A percentile compares a stretch with the other conserved stretches of the same genome.
Conservation (phyloP, 2,888 invertebrate species). For the Tenthredo mesomela region DNA sequence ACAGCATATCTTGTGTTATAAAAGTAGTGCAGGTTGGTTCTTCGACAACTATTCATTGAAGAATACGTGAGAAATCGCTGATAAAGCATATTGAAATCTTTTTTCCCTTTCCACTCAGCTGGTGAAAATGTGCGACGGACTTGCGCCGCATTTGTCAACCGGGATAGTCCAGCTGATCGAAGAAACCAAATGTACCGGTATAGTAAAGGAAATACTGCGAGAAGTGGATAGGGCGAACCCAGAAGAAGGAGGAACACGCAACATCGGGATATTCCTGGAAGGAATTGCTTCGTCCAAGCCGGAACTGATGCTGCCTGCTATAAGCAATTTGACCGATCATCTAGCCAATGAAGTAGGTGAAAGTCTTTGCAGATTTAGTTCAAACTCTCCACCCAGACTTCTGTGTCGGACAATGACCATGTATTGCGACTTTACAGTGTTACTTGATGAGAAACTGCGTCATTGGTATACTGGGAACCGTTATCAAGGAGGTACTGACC, state of each 20-base stretch:
- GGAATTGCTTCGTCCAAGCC: constrained; percentile 65
- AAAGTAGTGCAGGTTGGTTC: constrained; percentile 81
- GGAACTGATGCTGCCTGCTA: constrained; percentile 68
- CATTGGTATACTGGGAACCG: constrained; percentile 90
- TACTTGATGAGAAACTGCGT: constrained; percentile 88
- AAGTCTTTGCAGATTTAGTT: constrained; percentile 48
- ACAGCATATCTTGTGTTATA: constrained; percentile 88
- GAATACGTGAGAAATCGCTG: neutral
- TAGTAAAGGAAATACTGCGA: constrained; percentile 87
- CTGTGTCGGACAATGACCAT: neutral
- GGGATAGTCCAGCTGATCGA: constrained; percentile 86
- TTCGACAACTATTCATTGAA: neutral
- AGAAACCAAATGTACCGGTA: constrained; percentile 84
- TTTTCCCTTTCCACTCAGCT: constrained; percentile 80
- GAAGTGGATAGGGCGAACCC: constrained; percentile 87
- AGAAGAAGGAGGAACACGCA: constrained; percentile 78
- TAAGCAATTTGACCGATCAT: constrained; percentile 70
- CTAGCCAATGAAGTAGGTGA: constrained; percentile 68
- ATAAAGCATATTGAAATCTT: neutral
- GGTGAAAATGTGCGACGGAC: constrained; percentile 87
- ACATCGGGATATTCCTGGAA: constrained; percentile 72
- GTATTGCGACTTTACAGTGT: constrained; percentile 74
- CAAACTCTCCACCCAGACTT: constrained; percentile 29
- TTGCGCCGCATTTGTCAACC: constrained; percentile 84
- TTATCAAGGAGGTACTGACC: constrained; percentile 86